These are phyloP conservation scores for Coelinius sp. DNA, from an alignment of 2,888 invertebrate genomes.

Conservation along the genomic window DNA sequence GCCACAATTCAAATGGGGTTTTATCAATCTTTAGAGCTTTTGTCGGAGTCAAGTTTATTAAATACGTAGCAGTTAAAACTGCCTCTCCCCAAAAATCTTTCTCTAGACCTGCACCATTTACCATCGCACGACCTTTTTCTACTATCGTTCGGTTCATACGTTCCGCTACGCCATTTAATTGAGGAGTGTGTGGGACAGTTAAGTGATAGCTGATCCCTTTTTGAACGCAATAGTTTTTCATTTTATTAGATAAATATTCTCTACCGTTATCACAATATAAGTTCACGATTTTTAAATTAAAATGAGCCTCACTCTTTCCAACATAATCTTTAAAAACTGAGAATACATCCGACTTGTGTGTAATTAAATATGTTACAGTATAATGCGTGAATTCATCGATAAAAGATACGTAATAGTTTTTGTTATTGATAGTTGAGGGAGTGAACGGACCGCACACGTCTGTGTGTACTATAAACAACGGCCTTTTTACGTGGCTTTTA, in stretches of 20 bases:
- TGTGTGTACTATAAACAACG: too few species aligned
- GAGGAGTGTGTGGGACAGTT: constrained; percentile 56
- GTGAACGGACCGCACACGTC: too few species aligned
- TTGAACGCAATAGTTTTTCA: constrained; percentile 57
- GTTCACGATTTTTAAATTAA: too few species aligned
- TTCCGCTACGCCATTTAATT: constrained; percentile 63
- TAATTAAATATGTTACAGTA: too few species aligned
- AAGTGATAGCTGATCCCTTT: constrained; percentile 62
- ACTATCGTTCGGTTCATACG: constrained; percentile 59
- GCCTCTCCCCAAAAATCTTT: constrained; percentile 43
- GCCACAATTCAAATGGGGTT: too few species aligned
- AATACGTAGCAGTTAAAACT: constrained; percentile 61
- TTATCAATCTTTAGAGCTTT: constrained; percentile 56
- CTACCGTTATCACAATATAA: constrained; percentile 49
- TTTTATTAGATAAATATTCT: constrained; percentile 59
- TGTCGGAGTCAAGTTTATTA: constrained; percentile 64
- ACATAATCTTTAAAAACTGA: too few species aligned
- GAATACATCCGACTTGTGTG: too few species aligned
- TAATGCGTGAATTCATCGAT: too few species aligned
- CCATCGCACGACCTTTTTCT: constrained; percentile 42
- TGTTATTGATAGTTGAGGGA: too few species aligned
- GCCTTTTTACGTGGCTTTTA: too few species aligned
- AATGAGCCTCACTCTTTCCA: too few species aligned
- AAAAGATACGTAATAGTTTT: too few species aligned
- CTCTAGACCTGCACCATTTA: background rate